Percentiles rank a stretch among this genome's conserved stretches.
phyloP scores from a whole-genome alignment of 1,140 invertebrate genomes.

The Bombus consobrinus region DNA sequence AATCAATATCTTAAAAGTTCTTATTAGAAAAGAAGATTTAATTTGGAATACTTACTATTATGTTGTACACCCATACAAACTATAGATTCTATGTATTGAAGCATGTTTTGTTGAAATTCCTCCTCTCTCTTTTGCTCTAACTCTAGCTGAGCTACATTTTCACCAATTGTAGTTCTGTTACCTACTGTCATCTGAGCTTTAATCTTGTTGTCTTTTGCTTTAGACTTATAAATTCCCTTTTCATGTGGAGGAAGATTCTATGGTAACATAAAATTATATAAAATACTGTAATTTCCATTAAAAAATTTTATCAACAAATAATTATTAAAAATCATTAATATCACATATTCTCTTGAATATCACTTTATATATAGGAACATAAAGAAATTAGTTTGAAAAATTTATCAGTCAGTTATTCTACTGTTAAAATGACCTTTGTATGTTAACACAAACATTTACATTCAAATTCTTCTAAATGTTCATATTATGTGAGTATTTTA shows the following conservation, averaged over 20 bases:
- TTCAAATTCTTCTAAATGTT: neutral
- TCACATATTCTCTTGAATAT: neutral
- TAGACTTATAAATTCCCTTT: slow-evolving; percentile 56
- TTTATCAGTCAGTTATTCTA: neutral
- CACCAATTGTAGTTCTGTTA: slow-evolving; percentile 67
- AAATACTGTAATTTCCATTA: neutral
- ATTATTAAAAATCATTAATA: neutral
- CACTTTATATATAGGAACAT: no score
- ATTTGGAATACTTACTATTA: slow-evolving; percentile 49
- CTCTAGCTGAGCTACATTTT: slow-evolving; percentile 55
- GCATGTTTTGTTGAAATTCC: slow-evolving; percentile 66
- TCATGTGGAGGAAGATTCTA: slow-evolving; percentile 58
- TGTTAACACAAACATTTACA: neutral
- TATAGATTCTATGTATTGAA: slow-evolving; percentile 53
- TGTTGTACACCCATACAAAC: slow-evolving; percentile 40
- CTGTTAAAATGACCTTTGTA: neutral
- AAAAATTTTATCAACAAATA: neutral
- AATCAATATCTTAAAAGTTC: slow-evolving; percentile 8
- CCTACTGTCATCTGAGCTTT: neutral
- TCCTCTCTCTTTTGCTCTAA: slow-evolving; percentile 17
- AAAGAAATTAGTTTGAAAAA: neutral
- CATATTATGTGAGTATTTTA: neutral
- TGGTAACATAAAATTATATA: neutral
- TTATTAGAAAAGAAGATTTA: neutral
- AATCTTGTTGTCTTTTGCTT: slow-evolving; percentile 56